Evolutionary conservation across 2,113 vertebrate genomes (phyloP).

Genomic region (Toxotes chatareus): DNA sequence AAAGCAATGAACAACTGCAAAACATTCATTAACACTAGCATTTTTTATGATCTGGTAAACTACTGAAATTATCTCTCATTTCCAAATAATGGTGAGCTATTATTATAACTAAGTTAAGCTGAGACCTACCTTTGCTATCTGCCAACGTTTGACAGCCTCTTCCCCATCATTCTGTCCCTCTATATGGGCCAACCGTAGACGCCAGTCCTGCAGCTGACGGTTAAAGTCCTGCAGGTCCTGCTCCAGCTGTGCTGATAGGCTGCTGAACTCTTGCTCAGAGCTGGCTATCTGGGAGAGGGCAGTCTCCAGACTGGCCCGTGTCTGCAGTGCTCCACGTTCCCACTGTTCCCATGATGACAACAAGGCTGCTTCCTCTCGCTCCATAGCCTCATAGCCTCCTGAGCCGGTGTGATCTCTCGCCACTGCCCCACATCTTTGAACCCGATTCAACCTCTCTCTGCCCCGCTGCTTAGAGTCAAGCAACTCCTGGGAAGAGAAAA

Average conservation of each 20-base stretch:
- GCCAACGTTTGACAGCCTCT: slow-evolving; percentile 90
- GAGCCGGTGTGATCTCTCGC: slow-evolving; percentile 88
- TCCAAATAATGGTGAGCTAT: neutral
- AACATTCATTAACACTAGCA: neutral
- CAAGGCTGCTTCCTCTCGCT: slow-evolving; percentile 90
- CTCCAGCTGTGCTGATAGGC: slow-evolving; percentile 86
- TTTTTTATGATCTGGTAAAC: neutral
- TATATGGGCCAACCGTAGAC: slow-evolving; percentile 78
- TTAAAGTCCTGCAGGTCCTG: slow-evolving; percentile 85
- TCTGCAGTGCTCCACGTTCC: slow-evolving; percentile 88
- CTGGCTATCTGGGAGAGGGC: slow-evolving; percentile 89
- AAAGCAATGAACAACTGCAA: neutral
- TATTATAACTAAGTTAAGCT: neutral
- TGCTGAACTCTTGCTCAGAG: slow-evolving; percentile 91
- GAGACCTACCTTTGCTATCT: slow-evolving; percentile 86
- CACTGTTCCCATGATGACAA: slow-evolving; percentile 91
- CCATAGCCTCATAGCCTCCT: slow-evolving; percentile 89
- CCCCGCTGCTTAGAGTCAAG: slow-evolving; percentile 91
- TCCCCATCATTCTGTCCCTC: slow-evolving; percentile 86
- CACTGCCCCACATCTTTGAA: slow-evolving; percentile 86
- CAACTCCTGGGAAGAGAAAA: slow-evolving; percentile 89
- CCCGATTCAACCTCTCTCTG: slow-evolving; percentile 87
- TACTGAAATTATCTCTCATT: neutral
- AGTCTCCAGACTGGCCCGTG: slow-evolving; percentile 84
- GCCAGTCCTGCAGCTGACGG: slow-evolving; percentile 84